These are phyloP conservation scores for Ptiloglossa arizonensis DNA, from an alignment of 1,140 invertebrate genomes.

Conservation along the genomic window DNA sequence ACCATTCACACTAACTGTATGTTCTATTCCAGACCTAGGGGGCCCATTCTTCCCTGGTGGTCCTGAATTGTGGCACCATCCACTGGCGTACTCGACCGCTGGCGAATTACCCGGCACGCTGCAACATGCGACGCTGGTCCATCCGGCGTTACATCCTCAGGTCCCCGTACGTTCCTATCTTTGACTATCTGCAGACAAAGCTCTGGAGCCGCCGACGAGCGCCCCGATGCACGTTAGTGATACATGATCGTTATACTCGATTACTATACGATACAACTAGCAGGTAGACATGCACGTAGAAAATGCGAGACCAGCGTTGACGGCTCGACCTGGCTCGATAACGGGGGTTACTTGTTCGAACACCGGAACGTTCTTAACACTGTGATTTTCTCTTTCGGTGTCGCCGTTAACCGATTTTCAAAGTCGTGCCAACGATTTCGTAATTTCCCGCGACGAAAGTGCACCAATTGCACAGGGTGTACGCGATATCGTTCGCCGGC, in stretches of 20 bases:
- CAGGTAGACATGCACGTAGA: conserved; percentile 32
- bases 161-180: conserved; percentile 97
- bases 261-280: conserved; percentile 57
- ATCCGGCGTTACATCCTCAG: conserved; percentile 97
- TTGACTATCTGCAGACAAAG: conserved; percentile 97
- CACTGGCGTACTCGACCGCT: conserved; percentile 91
- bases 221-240: conserved; percentile 83
- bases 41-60: conserved; percentile 96
- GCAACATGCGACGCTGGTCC: conserved; percentile 94
- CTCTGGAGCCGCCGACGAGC: conserved; percentile 84
- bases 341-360: conserved; percentile 18
- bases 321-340: neutral
- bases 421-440: no score
- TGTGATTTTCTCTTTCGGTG: no score
- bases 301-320: neutral
- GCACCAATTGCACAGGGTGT: no score
- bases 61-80: conserved; percentile 96
- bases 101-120: conserved; percentile 91
- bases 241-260: conserved; percentile 73
- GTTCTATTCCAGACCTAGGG: conserved; percentile 90
- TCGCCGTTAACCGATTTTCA: no score
- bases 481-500: no score
- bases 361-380: neutral
- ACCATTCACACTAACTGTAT: conserved; percentile 50
- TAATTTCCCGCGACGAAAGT: no score